These are phyloP conservation scores for Mallotus villosus DNA, from an alignment of 2,797 vertebrate species.

Conservation along the genomic window DNA sequence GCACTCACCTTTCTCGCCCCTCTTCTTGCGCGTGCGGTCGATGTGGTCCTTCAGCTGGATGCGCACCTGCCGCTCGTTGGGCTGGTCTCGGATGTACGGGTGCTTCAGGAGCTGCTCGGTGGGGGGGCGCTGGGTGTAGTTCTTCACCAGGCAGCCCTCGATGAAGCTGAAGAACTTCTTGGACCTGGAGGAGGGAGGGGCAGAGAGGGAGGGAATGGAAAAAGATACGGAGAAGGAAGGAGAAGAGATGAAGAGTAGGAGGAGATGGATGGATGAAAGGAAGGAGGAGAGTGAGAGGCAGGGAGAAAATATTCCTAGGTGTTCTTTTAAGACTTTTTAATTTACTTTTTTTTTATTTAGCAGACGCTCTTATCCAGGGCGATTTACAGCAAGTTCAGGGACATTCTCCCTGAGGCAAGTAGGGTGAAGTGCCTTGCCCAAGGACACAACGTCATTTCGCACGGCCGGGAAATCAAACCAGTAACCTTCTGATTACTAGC, in stretches of 20 bases:
- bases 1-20: constrained; percentile 92
- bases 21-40: constrained; percentile 98
- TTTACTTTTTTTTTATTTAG: too few relatives aligned
- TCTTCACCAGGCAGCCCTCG: constrained; percentile 97
- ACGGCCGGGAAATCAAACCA: too few relatives aligned
- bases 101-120: constrained; percentile 97
- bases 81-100: constrained; percentile 97
- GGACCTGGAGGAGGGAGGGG: constrained; percentile 76
- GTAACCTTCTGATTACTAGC: too few relatives aligned
- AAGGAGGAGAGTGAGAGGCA: neutral
- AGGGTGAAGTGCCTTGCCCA: too few relatives aligned
- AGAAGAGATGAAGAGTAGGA: neutral
- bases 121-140: constrained; percentile 94
- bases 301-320: neutral
- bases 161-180: constrained; percentile 99
- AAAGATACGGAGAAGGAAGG: neutral
- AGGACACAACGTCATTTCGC: too few relatives aligned
- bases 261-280: neutral
- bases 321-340: too few relatives aligned
- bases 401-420: too few relatives aligned
- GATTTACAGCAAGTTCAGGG: too few relatives aligned
- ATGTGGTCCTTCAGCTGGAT: constrained; percentile 99
- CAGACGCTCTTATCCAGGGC: too few relatives aligned
- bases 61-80: constrained; percentile 97
- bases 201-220: neutral